These are phyloP conservation scores for Oligia latruncula DNA, from an alignment of 2,888 invertebrate species.

Conservation along the genomic window DNA sequence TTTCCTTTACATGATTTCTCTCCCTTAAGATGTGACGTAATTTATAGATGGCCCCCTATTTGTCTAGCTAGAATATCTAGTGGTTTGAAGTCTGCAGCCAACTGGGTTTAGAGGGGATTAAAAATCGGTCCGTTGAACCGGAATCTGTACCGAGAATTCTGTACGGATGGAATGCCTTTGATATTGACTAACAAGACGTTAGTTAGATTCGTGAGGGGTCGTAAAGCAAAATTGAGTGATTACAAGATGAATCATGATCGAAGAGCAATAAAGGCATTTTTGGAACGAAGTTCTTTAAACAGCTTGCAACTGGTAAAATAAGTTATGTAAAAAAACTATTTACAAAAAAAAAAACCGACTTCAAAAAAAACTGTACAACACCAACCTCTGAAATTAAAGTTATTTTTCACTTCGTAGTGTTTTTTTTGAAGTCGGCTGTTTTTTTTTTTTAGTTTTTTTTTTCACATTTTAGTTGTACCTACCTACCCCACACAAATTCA, in stretches of 20 bases:
- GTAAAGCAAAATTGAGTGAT: neutral
- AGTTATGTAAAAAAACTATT: neutral
- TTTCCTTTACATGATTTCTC: neutral
- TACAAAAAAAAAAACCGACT: too few relatives aligned
- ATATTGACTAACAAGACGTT: slow-evolving; percentile 5
- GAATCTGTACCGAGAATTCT: slow-evolving; percentile 34
- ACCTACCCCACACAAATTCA: too few relatives aligned
- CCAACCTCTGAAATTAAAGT: too few relatives aligned
- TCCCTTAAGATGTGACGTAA: neutral
- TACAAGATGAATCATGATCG: neutral
- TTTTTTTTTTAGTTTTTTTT: too few relatives aligned
- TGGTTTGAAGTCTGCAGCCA: slow-evolving; percentile 9
- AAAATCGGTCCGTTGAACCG: slow-evolving; percentile 40
- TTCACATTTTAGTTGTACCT: too few relatives aligned
- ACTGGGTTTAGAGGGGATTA: slow-evolving; percentile 17
- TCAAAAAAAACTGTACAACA: too few relatives aligned
- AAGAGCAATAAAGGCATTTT: neutral
- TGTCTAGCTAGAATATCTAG: neutral
- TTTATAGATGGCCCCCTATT: neutral
- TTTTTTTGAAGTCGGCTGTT: too few relatives aligned
- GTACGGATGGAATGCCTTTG: slow-evolving; percentile 42
- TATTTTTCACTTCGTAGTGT: too few relatives aligned
- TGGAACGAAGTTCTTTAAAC: neutral
- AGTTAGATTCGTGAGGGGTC: neutral
- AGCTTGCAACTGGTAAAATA: neutral